Conservation (phyloP, 1,140 invertebrate species). For the Mylabris phalerata region DNA sequence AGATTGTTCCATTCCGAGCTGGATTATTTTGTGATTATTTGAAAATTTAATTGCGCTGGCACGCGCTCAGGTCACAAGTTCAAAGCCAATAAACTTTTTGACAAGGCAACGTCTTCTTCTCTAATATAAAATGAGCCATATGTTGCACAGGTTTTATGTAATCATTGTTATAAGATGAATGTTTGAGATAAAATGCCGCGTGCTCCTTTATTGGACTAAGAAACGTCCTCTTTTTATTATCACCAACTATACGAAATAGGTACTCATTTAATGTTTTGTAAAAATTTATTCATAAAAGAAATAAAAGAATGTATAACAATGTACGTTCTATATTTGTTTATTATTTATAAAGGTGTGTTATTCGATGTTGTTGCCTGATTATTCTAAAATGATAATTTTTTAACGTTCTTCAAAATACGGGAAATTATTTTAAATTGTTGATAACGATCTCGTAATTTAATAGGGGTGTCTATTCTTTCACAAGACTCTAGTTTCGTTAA, state of each 20-base stretch:
- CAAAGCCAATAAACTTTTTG: conserved; percentile 21
- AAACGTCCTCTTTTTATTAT: conserved; percentile 12
- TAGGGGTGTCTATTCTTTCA: too few relatives aligned
- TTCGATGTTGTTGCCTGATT: too few relatives aligned
- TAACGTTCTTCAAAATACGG: too few relatives aligned
- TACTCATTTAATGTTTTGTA: conserved; percentile 1
- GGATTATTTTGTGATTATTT: conserved; percentile 2
- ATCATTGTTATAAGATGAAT: conserved; percentile 23
- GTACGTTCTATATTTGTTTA: too few relatives aligned
- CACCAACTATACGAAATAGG: neutral
- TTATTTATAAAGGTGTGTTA: too few relatives aligned
- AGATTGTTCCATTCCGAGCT: too few relatives aligned
- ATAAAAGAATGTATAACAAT: too few relatives aligned
- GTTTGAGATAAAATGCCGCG: conserved; percentile 26
- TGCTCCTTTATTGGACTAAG: conserved; percentile 10
- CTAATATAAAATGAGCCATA: conserved; percentile 20
- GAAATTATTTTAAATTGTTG: too few relatives aligned
- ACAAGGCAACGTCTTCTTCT: neutral
- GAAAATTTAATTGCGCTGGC: conserved; percentile 25
- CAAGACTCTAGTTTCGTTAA: too few relatives aligned
- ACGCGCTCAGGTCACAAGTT: conserved; percentile 21
- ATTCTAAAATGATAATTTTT: too few relatives aligned
- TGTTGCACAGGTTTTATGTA: conserved; percentile 25
- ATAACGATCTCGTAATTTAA: too few relatives aligned
- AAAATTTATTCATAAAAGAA: too few relatives aligned